Evolutionary conservation across 2,888 invertebrate genomes (phyloP).

Genomic region (Gandaritis pyraliata): DNA sequence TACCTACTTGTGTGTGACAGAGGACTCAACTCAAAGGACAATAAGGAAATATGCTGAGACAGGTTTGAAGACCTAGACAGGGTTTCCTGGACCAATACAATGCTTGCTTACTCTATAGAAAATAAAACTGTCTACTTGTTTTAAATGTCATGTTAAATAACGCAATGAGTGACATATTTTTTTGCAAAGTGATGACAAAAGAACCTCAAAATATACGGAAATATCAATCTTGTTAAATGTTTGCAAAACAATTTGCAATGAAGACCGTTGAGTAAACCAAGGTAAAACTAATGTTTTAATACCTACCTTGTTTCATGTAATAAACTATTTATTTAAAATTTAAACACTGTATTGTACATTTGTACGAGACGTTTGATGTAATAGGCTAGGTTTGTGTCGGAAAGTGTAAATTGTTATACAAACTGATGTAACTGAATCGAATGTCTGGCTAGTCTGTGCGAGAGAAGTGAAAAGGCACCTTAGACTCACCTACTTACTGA

Average conservation of each 20-base stretch:
- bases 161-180: background rate
- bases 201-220: slow-evolving; percentile 26
- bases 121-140: no score
- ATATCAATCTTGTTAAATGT: slow-evolving; percentile 32
- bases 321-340: slow-evolving; percentile 28
- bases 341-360: slow-evolving; percentile 22
- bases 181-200: background rate
- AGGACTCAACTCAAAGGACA: background rate
- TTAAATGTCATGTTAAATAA: no score
- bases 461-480: slow-evolving; percentile 47
- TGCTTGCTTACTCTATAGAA: background rate
- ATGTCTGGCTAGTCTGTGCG: slow-evolving; percentile 26
- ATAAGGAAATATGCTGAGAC: slow-evolving; percentile 6
- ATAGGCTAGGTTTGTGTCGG: slow-evolving; percentile 23
- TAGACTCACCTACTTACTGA: slow-evolving; percentile 41
- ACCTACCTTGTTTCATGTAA: slow-evolving; percentile 29
- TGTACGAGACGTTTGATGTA: slow-evolving; percentile 27
- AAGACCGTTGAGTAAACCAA: slow-evolving; percentile 33
- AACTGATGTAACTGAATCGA: slow-evolving; percentile 40
- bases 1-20: background rate
- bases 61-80: background rate
- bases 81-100: background rate
- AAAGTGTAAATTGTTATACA: slow-evolving; percentile 51
- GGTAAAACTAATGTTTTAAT: slow-evolving; percentile 35
- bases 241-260: slow-evolving; percentile 39